These are phyloP conservation scores for Colaptes auratus DNA, from an alignment of 2,113 vertebrate genomes.

Conservation along the genomic window DNA sequence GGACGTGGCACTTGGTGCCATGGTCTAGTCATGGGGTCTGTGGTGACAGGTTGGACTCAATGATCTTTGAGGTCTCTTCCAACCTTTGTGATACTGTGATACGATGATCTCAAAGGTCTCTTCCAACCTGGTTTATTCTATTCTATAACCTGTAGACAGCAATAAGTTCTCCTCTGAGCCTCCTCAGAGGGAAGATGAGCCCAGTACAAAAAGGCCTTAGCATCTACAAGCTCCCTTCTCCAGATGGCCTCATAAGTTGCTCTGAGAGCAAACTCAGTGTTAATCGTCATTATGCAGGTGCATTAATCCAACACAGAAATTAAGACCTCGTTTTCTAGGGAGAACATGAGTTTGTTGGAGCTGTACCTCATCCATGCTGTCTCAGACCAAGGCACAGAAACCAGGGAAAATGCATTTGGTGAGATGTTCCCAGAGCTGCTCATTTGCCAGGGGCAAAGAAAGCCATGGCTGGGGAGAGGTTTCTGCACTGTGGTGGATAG, in stretches of 20 bases:
- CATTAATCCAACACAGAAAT: neutral
- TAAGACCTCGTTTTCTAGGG: neutral
- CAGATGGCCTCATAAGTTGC: neutral
- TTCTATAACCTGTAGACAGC: no score
- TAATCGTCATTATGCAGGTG: neutral
- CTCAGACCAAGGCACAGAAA: rapidly evolving
- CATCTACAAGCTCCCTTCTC: neutral
- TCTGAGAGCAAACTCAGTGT: neutral
- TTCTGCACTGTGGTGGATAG: neutral
- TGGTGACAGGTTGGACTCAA: no score
- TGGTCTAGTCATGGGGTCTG: no score
- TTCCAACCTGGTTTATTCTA: no score
- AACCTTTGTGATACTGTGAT: no score
- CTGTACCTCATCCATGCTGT: neutral
- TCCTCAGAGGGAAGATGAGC: neutral
- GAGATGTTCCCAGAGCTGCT: neutral
- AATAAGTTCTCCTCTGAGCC: no score
- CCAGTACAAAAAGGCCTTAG: neutral
- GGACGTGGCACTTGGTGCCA: no score
- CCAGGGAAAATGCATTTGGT: neutral
- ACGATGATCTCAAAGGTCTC: no score
- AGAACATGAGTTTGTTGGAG: rapidly evolving
- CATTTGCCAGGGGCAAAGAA: neutral
- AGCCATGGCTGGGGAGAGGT: neutral
- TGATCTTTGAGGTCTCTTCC: no score